Conservation (phyloP, 64 coral and sea anemone species). For the Platygyra sinensis region DNA sequence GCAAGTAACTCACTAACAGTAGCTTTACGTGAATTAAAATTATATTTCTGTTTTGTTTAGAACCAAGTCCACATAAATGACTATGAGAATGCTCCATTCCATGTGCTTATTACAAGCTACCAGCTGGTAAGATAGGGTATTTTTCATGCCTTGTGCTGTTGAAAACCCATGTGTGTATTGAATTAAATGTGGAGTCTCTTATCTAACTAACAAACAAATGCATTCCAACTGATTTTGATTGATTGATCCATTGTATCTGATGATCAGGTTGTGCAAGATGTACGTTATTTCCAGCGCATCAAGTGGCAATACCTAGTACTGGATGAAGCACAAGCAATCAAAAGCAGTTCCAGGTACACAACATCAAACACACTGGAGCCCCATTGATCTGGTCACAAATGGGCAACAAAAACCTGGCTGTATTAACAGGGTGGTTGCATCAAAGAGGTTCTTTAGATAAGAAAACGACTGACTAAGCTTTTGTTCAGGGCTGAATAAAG, state of each 20-base stretch:
- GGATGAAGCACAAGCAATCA: conserved; percentile 97
- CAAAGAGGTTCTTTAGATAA: too few species aligned
- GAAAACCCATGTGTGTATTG: too few species aligned
- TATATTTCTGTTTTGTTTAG: conserved; percentile 40
- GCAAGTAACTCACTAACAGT: background rate
- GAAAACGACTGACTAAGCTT: too few species aligned
- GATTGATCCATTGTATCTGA: background rate
- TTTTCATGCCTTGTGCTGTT: too few species aligned
- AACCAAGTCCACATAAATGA: conserved; percentile 96
- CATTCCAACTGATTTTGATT: too few species aligned
- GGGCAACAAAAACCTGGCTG: too few species aligned
- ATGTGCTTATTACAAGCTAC: conserved; percentile 96
- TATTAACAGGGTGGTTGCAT: too few species aligned
- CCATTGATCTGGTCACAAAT: too few species aligned
- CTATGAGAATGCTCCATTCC: conserved; percentile 91
- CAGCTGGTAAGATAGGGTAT: conserved; percentile 67
- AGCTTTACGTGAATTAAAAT: background rate
- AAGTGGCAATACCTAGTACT: conserved; percentile 98
- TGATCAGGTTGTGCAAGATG: conserved; percentile 96
- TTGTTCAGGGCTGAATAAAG: too few species aligned
- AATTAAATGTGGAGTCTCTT: too few species aligned
- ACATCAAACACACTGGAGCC: too few species aligned
- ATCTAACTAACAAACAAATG: too few species aligned
- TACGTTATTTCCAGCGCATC: conserved; percentile 96
- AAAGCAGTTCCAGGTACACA: conserved; percentile 92